Percentiles rank a stretch among this genome's conserved stretches.
phyloP scores from a whole-genome alignment of 2,888 invertebrate species.

The Alviniconcha strummeri region DNA sequence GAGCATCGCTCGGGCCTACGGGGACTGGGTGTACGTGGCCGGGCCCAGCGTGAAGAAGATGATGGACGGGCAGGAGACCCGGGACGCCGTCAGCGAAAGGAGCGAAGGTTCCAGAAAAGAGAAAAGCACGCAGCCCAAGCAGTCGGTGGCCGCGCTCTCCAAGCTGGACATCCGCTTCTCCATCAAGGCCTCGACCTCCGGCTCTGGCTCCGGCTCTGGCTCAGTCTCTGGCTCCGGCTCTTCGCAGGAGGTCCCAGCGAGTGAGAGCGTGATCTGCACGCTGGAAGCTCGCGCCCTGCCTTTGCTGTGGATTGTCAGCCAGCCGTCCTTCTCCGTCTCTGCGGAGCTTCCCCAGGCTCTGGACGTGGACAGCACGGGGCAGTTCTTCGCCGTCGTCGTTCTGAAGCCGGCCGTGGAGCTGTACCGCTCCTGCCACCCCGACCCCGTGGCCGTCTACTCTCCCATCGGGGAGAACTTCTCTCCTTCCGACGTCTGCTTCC shows the following conservation, averaged over 20 bases:
- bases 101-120: background rate
- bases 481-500: constrained; percentile 25
- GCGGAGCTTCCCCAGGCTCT: background rate
- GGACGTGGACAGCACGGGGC: constrained; percentile 22
- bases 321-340: background rate
- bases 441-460: background rate
- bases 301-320: background rate
- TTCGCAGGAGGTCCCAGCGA: background rate
- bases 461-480: constrained; percentile 1
- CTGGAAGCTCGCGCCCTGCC: background rate
- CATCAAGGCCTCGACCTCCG: background rate
- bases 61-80: background rate
- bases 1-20: constrained; percentile 9
- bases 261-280: background rate
- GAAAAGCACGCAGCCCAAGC: background rate
- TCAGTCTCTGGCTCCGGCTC: background rate
- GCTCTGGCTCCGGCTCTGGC: background rate
- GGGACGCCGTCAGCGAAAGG: background rate
- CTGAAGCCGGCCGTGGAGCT: background rate
- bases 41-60: background rate
- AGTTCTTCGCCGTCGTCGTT: constrained; percentile 9
- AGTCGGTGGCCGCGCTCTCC: background rate
- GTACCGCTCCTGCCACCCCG: background rate
- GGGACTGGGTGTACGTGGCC: background rate
- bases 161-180: constrained; percentile 18